A percentile compares a stretch with the other conserved stretches of the same genome.
Conservation (phyloP, 1,140 invertebrate genomes). For the Solenopsis invicta region DNA sequence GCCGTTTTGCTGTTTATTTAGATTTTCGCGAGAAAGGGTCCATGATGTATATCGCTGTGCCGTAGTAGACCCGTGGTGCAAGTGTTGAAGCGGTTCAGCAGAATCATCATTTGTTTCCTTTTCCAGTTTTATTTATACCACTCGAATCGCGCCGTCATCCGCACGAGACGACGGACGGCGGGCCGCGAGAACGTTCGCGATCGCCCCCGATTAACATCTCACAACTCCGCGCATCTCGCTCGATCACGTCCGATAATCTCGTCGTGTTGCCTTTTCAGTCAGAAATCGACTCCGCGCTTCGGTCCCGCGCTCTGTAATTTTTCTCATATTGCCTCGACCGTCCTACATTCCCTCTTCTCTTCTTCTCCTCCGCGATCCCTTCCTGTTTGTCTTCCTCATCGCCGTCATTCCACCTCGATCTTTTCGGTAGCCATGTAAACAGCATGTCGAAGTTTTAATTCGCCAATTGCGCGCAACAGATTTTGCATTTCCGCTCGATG, state of each 20-base stretch:
- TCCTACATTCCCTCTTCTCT: neutral
- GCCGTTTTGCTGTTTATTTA: constrained; percentile 23
- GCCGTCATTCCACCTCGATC: neutral
- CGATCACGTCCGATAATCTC: neutral
- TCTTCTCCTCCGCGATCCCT: neutral
- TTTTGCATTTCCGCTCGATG: constrained; percentile 71
- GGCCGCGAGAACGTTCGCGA: neutral
- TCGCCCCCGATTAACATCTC: neutral
- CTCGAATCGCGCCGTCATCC: constrained; percentile 6
- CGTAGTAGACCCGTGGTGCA: neutral
- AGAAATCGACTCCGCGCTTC: constrained; percentile 13
- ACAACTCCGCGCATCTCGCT: neutral
- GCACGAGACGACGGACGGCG: neutral
- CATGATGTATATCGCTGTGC: neutral
- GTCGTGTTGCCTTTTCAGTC: constrained; percentile 28
- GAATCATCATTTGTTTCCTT: constrained; percentile 37
- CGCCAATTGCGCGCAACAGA: constrained; percentile 57
- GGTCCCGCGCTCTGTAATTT: constrained; percentile 60
- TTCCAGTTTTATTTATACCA: constrained; percentile 13
- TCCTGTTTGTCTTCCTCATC: constrained; percentile 20
- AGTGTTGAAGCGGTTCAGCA: constrained; percentile 5
- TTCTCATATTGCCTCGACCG: constrained; percentile 36
- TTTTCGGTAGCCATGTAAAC: constrained; percentile 66
- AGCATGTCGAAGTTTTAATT: constrained; percentile 73
- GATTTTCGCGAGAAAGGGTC: neutral